Conservation (phyloP, 2,888 invertebrate genomes). For the Apeira syringaria region DNA sequence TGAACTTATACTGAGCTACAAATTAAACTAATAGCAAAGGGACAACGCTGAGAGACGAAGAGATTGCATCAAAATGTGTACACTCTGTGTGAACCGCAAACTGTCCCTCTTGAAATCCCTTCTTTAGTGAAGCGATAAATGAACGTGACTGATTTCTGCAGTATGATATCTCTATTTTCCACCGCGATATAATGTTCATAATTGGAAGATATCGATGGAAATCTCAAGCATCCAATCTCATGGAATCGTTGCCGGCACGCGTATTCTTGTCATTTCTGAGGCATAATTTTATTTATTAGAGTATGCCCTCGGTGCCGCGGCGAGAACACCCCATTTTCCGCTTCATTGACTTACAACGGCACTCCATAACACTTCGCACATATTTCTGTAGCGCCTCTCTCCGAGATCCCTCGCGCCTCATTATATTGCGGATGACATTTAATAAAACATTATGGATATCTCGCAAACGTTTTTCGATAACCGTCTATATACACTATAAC, state of each 20-base stretch:
- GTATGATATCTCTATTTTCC: constrained; percentile 52
- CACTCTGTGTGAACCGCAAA: too few relatives aligned
- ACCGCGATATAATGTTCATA: constrained; percentile 72
- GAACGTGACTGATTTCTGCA: constrained; percentile 14
- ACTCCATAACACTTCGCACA: constrained; percentile 82
- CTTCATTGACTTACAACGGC: constrained; percentile 84
- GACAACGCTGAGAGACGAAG: too few relatives aligned
- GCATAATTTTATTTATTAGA: constrained; percentile 84
- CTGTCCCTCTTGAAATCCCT: too few relatives aligned
- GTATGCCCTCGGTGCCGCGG: constrained; percentile 68
- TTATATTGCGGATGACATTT: constrained; percentile 82
- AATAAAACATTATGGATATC: constrained; percentile 80
- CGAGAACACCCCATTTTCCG: constrained; percentile 81
- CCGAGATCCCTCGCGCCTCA: constrained; percentile 78
- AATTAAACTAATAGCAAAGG: too few relatives aligned
- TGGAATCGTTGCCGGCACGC: constrained; percentile 67
- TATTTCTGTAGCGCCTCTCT: constrained; percentile 80
- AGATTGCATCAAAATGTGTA: too few relatives aligned
- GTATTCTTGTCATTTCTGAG: constrained; percentile 83
- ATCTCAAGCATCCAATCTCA: constrained; percentile 78
- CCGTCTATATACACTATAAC: constrained; percentile 42
- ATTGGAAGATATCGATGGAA: constrained; percentile 75
- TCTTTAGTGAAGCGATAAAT: constrained; percentile 33
- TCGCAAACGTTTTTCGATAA: constrained; percentile 72
- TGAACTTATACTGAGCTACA: too few relatives aligned